phyloP scores from a whole-genome alignment of 2,113 vertebrate genomes.

The Archocentrus centrarchus region DNA sequence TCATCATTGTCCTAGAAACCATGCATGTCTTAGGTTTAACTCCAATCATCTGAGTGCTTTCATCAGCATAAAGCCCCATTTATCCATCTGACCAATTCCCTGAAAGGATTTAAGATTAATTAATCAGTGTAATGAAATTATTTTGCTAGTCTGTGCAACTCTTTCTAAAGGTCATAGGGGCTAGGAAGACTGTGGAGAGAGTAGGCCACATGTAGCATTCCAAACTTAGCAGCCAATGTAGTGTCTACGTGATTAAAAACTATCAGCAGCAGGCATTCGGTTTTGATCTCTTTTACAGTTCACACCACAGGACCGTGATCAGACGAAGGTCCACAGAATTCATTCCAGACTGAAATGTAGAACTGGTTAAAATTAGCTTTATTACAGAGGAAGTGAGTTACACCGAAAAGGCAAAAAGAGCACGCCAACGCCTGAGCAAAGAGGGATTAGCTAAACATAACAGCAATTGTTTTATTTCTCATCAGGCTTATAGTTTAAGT shows the following conservation, averaged over 20 bases:
- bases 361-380: not conserved
- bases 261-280: not conserved
- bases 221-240: not conserved
- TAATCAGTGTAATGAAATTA: slow-evolving; percentile 63
- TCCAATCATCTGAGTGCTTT: slow-evolving; percentile 64
- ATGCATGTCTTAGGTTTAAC: slow-evolving; percentile 30
- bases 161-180: slow-evolving; percentile 45
- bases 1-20: slow-evolving; percentile 10
- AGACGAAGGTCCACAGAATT: slow-evolving; percentile 11
- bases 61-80: slow-evolving; percentile 37
- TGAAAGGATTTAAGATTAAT: slow-evolving; percentile 70
- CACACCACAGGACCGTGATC: not conserved
- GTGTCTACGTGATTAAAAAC: not conserved
- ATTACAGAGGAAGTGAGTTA: not conserved
- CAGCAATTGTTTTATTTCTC: slow-evolving; percentile 6
- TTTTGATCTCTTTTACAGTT: not conserved
- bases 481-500: slow-evolving; percentile 10
- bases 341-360: slow-evolving; percentile 23
- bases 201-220: not conserved
- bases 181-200: not conserved
- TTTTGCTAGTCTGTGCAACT: slow-evolving; percentile 63
- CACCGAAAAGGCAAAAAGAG: slow-evolving; percentile 15
- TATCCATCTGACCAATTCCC: slow-evolving; percentile 43
- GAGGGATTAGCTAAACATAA: slow-evolving; percentile 16
- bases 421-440: slow-evolving; percentile 10